phyloP scores from a whole-genome alignment of 1,140 invertebrate species.

The Neuroterus valhalla region DNA sequence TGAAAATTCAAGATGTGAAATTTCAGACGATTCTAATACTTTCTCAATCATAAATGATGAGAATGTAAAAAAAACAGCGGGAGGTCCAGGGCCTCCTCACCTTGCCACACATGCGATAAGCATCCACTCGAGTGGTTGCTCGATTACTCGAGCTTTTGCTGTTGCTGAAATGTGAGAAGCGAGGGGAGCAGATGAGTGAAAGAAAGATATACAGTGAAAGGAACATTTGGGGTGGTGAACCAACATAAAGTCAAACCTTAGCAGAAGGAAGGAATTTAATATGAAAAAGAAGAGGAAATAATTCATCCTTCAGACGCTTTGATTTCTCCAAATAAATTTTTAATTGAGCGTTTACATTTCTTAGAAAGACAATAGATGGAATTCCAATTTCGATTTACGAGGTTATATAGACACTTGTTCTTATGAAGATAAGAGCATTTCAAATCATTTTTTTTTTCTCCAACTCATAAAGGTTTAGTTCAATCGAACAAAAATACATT shows the following conservation, averaged over 20 bases:
- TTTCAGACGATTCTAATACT: too few relatives aligned
- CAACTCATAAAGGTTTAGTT: too few relatives aligned
- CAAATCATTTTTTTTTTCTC: too few relatives aligned
- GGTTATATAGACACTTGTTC: too few relatives aligned
- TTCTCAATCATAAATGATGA: too few relatives aligned
- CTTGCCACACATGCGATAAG: constrained; percentile 14
- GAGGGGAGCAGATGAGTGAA: constrained; percentile 24
- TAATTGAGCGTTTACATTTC: not conserved
- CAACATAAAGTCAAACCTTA: not conserved
- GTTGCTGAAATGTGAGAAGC: constrained; percentile 20
- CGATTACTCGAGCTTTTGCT: constrained; percentile 13
- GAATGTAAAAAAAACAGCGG: not conserved
- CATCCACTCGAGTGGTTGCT: constrained; percentile 17
- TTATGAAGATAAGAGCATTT: too few relatives aligned
- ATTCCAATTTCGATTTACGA: too few relatives aligned
- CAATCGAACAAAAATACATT: too few relatives aligned
- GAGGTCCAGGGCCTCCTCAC: constrained; percentile 1
- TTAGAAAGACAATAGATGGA: not conserved
- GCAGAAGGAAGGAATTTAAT: constrained; percentile 1
- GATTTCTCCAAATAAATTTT: constrained; percentile 1
- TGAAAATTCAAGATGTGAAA: too few relatives aligned
- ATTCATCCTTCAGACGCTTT: not conserved
- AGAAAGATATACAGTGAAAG: constrained; percentile 13
- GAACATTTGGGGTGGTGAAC: constrained; percentile 19
- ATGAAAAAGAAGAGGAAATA: not conserved